A percentile compares a stretch with the other conserved stretches of the same genome.
phyloP scores from a whole-genome alignment of 2,113 vertebrate species.

The Sinocyclocheilus maitianheensis region DNA sequence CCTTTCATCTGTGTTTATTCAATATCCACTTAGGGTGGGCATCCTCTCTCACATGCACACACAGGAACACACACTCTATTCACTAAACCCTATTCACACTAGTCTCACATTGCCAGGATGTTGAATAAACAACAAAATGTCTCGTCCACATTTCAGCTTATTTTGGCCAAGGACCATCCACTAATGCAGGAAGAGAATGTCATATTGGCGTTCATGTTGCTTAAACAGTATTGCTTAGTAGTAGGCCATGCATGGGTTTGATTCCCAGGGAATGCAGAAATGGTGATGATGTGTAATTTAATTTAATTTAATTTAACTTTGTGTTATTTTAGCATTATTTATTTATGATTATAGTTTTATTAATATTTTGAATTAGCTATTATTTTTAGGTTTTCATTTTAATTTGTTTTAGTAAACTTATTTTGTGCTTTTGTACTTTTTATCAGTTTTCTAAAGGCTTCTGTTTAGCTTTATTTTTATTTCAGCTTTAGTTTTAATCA shows the following conservation, averaged over 20 bases:
- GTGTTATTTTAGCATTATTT: neutral
- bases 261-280: neutral
- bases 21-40: slow-evolving; percentile 1
- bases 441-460: too few relatives aligned
- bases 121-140: neutral
- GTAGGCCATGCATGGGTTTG: neutral
- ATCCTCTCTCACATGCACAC: neutral
- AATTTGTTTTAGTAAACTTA: too few relatives aligned
- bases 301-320: neutral
- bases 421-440: too few relatives aligned
- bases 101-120: neutral
- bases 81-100: neutral
- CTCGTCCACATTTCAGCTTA: neutral
- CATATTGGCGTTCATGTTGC: neutral
- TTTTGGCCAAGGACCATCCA: neutral
- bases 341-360: too few relatives aligned
- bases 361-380: too few relatives aligned
- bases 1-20: slow-evolving; percentile 55
- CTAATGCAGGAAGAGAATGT: neutral
- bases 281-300: neutral
- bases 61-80: neutral
- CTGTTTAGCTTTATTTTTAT: too few relatives aligned
- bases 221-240: neutral
- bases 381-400: too few relatives aligned
- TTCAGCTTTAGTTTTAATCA: too few relatives aligned